phyloP scores from a whole-genome alignment of 2,888 invertebrate genomes.

The Tribolium freemani region DNA sequence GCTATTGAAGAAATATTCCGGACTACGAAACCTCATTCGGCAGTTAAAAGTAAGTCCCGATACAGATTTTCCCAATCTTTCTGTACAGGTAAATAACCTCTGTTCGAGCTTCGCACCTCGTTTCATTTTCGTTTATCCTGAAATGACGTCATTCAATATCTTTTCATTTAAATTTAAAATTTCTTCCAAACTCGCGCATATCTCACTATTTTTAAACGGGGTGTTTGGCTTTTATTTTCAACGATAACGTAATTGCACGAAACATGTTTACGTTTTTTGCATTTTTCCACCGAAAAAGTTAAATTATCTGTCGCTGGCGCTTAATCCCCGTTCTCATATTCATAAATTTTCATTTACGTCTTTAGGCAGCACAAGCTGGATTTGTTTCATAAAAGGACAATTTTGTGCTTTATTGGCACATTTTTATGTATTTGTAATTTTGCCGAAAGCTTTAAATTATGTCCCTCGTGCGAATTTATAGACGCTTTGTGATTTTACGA shows the following conservation, averaged over 20 bases:
- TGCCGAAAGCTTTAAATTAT: background rate
- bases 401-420: slow-evolving; percentile 14
- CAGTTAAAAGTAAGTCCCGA: slow-evolving; percentile 80
- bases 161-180: slow-evolving; percentile 4
- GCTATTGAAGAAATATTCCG: slow-evolving; percentile 92
- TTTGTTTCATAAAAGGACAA: slow-evolving; percentile 14
- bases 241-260: background rate
- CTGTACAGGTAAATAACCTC: background rate
- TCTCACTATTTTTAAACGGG: background rate
- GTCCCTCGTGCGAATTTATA: background rate
- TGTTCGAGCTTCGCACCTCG: background rate
- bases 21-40: slow-evolving; percentile 88
- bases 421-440: background rate
- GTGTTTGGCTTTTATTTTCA: background rate
- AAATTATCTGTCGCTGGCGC: slow-evolving; percentile 12
- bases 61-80: background rate
- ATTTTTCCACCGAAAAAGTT: background rate
- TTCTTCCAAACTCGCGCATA: background rate
- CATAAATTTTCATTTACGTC: slow-evolving; percentile 26
- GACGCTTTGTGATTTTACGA: slow-evolving; percentile 6
- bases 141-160: slow-evolving; percentile 3
- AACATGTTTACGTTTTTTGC: background rate
- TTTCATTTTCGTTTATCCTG: background rate
- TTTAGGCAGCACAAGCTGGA: slow-evolving; percentile 4
- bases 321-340: slow-evolving; percentile 28